Evolutionary conservation across 64 coral and sea anemone genomes (phyloP).

Genomic region (Montipora foliosa): DNA sequence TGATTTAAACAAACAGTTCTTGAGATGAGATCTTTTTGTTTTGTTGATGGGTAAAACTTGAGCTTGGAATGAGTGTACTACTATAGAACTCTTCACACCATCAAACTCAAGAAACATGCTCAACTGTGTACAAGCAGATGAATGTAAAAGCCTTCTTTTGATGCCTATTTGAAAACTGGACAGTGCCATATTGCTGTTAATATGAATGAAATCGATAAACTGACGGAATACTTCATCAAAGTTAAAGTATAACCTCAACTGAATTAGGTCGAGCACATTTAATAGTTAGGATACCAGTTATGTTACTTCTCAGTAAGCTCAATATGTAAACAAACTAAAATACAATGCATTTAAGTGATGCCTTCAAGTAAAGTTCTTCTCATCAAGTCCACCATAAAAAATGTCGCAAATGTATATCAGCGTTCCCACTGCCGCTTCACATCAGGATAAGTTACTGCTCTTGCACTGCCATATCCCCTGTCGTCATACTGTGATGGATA

Average conservation of each 20-base stretch:
- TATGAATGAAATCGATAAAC: neutral
- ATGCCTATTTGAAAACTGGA: neutral
- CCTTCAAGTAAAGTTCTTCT: neutral
- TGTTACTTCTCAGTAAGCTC: neutral
- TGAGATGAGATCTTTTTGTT: neutral
- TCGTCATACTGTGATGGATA: neutral
- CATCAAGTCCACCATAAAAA: neutral
- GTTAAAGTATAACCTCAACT: neutral
- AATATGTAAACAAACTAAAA: slow-evolving; percentile 34
- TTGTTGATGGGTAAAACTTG: neutral
- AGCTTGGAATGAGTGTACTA: neutral
- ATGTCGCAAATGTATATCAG: neutral
- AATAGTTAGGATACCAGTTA: neutral
- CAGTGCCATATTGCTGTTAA: neutral
- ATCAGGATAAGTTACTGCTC: slow-evolving; percentile 21
- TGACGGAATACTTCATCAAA: neutral
- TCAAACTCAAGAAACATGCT: neutral
- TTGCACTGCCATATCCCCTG: slow-evolving; percentile 24
- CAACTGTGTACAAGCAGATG: neutral
- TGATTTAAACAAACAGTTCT: neutral
- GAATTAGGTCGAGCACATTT: neutral
- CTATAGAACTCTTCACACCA: neutral
- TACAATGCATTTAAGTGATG: neutral
- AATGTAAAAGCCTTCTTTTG: neutral
- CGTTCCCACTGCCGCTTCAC: slow-evolving; percentile 36